Conservation (phyloP, 2,888 invertebrate genomes). For the Coenonympha arcania region DNA sequence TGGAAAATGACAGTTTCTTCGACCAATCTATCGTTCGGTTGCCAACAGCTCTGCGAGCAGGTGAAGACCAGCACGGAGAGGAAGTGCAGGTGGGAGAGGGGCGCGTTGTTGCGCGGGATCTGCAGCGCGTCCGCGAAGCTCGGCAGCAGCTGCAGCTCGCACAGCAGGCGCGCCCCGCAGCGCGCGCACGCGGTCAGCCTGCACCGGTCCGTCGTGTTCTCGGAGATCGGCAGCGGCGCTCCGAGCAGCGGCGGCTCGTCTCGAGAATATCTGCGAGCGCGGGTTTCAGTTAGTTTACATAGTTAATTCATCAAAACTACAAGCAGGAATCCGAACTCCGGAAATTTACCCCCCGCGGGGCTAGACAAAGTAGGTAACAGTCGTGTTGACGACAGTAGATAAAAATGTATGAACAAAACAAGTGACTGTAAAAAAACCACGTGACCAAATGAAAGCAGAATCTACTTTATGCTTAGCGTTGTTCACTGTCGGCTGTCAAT, state of each 20-base stretch:
- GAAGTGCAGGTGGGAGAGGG: slow-evolving; percentile 80
- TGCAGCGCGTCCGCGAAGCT: slow-evolving; percentile 82
- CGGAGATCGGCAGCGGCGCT: slow-evolving; percentile 75
- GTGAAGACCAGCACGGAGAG: slow-evolving; percentile 90
- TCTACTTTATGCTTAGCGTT: no score
- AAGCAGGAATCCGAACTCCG: no score
- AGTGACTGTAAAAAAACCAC: no score
- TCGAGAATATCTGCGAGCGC: slow-evolving; percentile 79
- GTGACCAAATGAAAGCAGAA: no score
- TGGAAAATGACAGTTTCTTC: slow-evolving; percentile 84
- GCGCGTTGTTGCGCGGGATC: slow-evolving; percentile 68
- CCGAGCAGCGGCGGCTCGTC: slow-evolving; percentile 80
- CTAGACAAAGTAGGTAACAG: no score
- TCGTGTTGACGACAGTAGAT: no score
- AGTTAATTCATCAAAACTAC: no score
- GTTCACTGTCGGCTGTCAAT: no score
- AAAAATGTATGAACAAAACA: no score
- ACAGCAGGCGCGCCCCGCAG: slow-evolving; percentile 81
- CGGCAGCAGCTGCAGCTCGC: slow-evolving; percentile 89
- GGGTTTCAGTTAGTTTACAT: background rate
- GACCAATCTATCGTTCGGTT: slow-evolving; percentile 76
- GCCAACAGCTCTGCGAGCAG: slow-evolving; percentile 90
- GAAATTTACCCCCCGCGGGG: no score
- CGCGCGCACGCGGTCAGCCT: slow-evolving; percentile 74
- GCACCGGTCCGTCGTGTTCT: slow-evolving; percentile 41